Base-by-base conservation (phyloP, 2,797 vertebrate genomes). In the Menidia menidia region DNA sequence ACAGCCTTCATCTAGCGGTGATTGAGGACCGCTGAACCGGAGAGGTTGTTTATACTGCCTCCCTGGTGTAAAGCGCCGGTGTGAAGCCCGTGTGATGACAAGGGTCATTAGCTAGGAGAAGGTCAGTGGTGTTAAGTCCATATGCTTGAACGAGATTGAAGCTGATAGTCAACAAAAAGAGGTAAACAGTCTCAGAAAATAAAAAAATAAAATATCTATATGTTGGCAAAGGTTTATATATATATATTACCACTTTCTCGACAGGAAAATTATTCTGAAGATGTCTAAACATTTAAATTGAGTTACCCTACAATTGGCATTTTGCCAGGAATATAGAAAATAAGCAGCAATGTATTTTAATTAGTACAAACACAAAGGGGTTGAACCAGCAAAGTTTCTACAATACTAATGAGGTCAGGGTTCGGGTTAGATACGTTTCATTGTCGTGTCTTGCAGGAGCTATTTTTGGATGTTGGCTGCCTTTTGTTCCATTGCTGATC, bases 51-150 rank as follows among this genome's bases (percentile, higher is more conserved):
- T 90, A 73, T 81, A 82, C 79, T 83, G 75, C 68, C 75, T 89
- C 90, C 85, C 82, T 45, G 67, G 84, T 88, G 88, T 80, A 82
- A 81, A 80, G 76, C 52, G 68, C 66, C 67, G 61, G 75, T 84
- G 84, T 81, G 80, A 72, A 66, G 77, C 57, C 51, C 0, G 31
- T 66, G 80, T 80, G 86, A 83, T 90, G 84, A 85, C 75, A 81
- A 74, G 85, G 88, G 87, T 91, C 89, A 91, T 93, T 93, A 93
- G 75, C 70, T 63, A 33, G 52, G 56, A 68, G 89, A 93, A 93
- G 91, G 89, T 92, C 92, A 91, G 68, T n/a, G 33, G 76, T 84
- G 88, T 87, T 87, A 84, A 88, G 65, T 78, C 85, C 69, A 71
- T 76, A 76, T 73, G 73, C 85, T 81, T 25, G 76, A 76, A 86